phyloP scores from a whole-genome alignment of 2,113 vertebrate species.

The Danio rerio region DNA sequence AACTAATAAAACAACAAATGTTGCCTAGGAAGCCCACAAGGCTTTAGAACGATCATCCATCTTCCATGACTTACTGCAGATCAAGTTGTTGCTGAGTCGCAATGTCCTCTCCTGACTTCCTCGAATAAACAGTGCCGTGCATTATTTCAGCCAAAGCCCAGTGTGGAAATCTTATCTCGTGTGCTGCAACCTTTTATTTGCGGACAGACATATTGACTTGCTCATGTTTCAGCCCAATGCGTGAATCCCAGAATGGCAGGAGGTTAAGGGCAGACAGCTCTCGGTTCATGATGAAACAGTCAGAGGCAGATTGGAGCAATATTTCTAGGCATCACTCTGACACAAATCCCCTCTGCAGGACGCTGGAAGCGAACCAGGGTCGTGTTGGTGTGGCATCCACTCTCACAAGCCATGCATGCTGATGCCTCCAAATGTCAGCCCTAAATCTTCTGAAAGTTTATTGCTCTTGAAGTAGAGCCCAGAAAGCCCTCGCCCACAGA shows the following conservation, averaged over 20 bases:
- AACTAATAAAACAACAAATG: conserved; percentile 6
- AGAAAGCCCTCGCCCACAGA: conserved; percentile 71
- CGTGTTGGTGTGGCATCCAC: conserved; percentile 64
- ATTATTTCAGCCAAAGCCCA: conserved; percentile 33
- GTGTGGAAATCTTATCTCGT: conserved; percentile 23
- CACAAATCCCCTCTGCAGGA: conserved; percentile 71
- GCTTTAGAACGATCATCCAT: background rate
- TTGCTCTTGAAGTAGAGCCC: conserved; percentile 78
- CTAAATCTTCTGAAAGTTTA: conserved; percentile 77
- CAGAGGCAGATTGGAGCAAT: conserved; percentile 62
- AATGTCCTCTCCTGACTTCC: background rate
- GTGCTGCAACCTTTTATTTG: conserved; percentile 26
- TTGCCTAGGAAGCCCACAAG: background rate
- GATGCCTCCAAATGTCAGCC: conserved; percentile 79
- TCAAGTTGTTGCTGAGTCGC: conserved; percentile 26
- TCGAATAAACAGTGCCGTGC: conserved; percentile 2
- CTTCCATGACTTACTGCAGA: conserved; percentile 14
- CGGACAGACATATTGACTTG: conserved; percentile 4
- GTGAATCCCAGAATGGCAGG: conserved; percentile 40
- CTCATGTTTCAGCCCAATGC: conserved; percentile 13
- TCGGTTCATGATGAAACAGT: conserved; percentile 47
- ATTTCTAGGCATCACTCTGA: conserved; percentile 74
- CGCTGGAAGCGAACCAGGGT: conserved; percentile 71
- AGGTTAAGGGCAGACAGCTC: conserved; percentile 52
- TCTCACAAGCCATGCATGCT: conserved; percentile 72